These are phyloP conservation scores for Melieria picta DNA, from an alignment of 2,888 invertebrate species.

Conservation along the genomic window DNA sequence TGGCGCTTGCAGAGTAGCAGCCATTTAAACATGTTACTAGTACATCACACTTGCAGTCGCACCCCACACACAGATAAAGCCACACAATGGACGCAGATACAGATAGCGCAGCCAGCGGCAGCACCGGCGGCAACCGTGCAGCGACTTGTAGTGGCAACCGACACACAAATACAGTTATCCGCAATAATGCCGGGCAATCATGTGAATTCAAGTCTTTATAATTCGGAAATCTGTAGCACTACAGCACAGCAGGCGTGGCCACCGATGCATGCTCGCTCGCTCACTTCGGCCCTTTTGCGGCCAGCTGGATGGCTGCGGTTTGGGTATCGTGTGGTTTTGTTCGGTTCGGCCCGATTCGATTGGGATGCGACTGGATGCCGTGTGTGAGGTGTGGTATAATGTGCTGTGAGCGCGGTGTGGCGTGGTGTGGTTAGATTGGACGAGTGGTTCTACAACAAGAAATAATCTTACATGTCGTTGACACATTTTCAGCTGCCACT, in stretches of 20 bases:
- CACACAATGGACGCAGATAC: background rate
- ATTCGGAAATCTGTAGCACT: slow-evolving; percentile 44
- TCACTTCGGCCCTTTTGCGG: slow-evolving; percentile 7
- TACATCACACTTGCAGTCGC: background rate
- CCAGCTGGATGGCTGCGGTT: slow-evolving; percentile 12
- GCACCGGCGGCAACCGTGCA: too few species aligned
- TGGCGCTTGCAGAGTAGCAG: background rate
- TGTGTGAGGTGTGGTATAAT: background rate
- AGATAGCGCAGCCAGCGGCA: background rate
- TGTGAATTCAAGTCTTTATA: slow-evolving; percentile 58
- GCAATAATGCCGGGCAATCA: slow-evolving; percentile 47
- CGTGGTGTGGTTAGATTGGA: slow-evolving; percentile 9
- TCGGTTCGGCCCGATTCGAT: background rate
- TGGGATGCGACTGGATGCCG: background rate
- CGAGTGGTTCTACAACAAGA: slow-evolving; percentile 34
- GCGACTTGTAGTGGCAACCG: slow-evolving; percentile 13
- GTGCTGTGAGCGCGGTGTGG: background rate
- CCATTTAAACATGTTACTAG: background rate
- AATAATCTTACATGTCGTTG: slow-evolving; percentile 62
- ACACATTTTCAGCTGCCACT: slow-evolving; percentile 51
- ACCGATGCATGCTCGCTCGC: background rate
- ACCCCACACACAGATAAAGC: background rate
- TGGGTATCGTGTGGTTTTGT: slow-evolving; percentile 18
- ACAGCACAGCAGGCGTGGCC: slow-evolving; percentile 29
- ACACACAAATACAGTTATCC: slow-evolving; percentile 19